Evolutionary conservation across 1,140 invertebrate genomes (phyloP), one percentile per base, ranked within the genome.

Genomic region (Lepidurus apus): DNA sequence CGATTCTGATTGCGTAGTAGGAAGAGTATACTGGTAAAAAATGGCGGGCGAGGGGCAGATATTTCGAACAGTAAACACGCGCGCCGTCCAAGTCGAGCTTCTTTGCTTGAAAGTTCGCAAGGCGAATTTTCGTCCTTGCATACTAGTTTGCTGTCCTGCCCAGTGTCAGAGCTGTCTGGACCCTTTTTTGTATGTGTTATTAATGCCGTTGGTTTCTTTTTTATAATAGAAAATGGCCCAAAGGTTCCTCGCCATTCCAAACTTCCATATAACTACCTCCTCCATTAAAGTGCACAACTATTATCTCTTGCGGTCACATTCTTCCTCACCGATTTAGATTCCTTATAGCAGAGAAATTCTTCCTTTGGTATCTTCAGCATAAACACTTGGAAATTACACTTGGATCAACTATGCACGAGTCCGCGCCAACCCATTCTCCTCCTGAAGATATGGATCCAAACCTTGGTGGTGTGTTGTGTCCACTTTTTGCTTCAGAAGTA

Each of bases 181-280:
- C 53, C 53, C 53, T 65, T 65, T 65, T 65, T 65, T 65, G 53
- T 65, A n/a, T 21, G 53, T 65, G 53, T 65, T 65, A 65, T 65
- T 65, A 21, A 65, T n/a, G 53, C 53, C 21, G 21, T n/a, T n/a
- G 53, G 53, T 65, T n/a, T 21, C 21, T 65, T 65, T 65, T 65
- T 65, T 65, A n/a, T 21, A 21, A 8, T n/a, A 65, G 53, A 7
- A n/a, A 65, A 65, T 65, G 53, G n/a, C 53, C 53, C 21, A 11
- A 65, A 21, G 53, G 34, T 34, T 65, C 53, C 53, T n/a, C 53
- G 53, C 17, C 4, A 65, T 65, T 65, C 6, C 53, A 65, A 65
- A n/a, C 53, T 65, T 65, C 53, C 53, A 65, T 34, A 34, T 34
- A 34, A 34, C 34, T 34, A 34, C 34, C 34, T 34, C 34, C 34